Evolutionary conservation across 2,797 vertebrate genomes (phyloP).

Genomic region (Pipistrellus pygmaeus): DNA sequence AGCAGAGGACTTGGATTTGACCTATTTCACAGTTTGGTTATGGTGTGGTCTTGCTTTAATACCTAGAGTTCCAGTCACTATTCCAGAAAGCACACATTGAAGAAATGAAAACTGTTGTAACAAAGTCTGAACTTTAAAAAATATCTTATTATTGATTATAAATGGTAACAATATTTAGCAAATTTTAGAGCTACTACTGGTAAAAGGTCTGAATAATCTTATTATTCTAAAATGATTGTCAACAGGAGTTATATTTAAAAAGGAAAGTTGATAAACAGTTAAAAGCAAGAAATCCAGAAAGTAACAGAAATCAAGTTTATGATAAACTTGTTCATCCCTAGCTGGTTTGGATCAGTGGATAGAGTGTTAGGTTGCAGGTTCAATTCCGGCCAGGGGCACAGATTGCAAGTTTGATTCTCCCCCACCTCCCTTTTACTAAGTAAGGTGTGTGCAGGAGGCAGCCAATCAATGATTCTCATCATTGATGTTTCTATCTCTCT

Average conservation of each 20-base stretch:
- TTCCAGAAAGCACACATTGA: slow-evolving; percentile 5
- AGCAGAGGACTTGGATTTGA: slow-evolving; percentile 8
- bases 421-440: too few relatives aligned
- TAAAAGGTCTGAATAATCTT: slow-evolving; percentile 23
- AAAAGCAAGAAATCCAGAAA: slow-evolving; percentile 32
- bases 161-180: background rate
- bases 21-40: background rate
- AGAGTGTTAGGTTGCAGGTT: too few relatives aligned
- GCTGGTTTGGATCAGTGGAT: too few relatives aligned
- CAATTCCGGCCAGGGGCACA: too few relatives aligned
- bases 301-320: background rate
- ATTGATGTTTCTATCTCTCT: too few relatives aligned
- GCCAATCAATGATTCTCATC: too few relatives aligned
- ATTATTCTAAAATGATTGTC: slow-evolving; percentile 28
- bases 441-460: too few relatives aligned
- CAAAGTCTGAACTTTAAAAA: slow-evolving; percentile 28
- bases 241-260: background rate
- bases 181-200: background rate
- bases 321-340: background rate
- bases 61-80: background rate
- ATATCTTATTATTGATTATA: background rate
- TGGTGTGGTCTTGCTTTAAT: background rate
- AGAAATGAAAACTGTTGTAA: slow-evolving; percentile 31
- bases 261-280: slow-evolving; percentile 25
- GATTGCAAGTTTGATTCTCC: too few relatives aligned